Conservation (phyloP, 2,888 invertebrate genomes). For the Megalurothrips usitatus region DNA sequence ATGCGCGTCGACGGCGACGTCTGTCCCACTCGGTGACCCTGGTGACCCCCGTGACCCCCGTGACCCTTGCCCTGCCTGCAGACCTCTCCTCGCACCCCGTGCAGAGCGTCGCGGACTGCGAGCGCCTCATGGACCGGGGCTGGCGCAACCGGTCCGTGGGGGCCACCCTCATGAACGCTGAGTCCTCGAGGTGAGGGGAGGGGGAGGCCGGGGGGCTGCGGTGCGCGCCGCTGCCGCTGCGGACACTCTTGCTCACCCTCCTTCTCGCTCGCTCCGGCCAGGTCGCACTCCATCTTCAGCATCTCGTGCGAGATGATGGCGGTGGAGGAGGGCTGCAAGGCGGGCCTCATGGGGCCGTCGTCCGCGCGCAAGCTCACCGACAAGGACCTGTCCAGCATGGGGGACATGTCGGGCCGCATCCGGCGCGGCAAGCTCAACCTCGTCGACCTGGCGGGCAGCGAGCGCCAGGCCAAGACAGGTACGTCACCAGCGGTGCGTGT, state of each 20-base stretch:
- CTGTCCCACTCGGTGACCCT: not conserved
- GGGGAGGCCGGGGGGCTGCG: too few species aligned
- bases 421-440: constrained; percentile 73
- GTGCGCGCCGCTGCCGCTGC: too few species aligned
- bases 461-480: constrained; percentile 73
- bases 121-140: constrained; percentile 66
- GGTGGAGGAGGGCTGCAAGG: constrained; percentile 43
- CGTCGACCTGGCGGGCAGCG: constrained; percentile 85
- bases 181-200: constrained; percentile 64
- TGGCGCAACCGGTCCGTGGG: constrained; percentile 77
- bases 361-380: not conserved
- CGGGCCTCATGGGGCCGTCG: constrained; percentile 37
- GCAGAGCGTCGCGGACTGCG: constrained; percentile 72
- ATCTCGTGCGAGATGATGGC: constrained; percentile 77
- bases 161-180: constrained; percentile 84
- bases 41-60: not conserved
- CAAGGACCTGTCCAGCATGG: not conserved
- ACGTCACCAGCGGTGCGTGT: too few species aligned
- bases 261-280: not conserved
- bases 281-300: constrained; percentile 74
- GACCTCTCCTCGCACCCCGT: constrained; percentile 70
- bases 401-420: constrained; percentile 48
- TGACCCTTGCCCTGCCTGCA: constrained; percentile 40
- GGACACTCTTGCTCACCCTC: too few species aligned
- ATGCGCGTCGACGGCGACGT: too few species aligned